A percentile compares a stretch with the other conserved stretches of the same genome.
phyloP scores from a whole-genome alignment of 2,888 invertebrate species.

The Toxonevra muliebris region DNA sequence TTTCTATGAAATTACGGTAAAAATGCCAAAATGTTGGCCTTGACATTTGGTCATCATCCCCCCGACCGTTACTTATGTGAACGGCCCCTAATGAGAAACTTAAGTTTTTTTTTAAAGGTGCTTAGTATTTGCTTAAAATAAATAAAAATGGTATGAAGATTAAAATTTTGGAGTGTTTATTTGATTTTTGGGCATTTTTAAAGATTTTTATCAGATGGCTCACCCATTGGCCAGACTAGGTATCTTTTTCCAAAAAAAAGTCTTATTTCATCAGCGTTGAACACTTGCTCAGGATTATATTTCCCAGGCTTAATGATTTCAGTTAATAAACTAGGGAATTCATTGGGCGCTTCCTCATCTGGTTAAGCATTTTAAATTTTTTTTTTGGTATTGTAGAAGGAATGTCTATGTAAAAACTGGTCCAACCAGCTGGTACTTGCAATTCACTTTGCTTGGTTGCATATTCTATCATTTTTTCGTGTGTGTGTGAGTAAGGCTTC shows the following conservation, averaged over 20 bases:
- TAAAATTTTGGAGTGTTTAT: too few species aligned
- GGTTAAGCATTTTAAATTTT: conserved; percentile 41
- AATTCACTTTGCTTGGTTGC: neutral
- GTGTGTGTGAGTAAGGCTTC: neutral
- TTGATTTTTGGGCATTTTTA: too few species aligned
- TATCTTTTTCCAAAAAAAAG: conserved; percentile 52
- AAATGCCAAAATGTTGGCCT: too few species aligned
- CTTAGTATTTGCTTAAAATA: too few species aligned
- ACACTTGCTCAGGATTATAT: conserved; percentile 47
- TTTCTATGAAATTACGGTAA: too few species aligned
- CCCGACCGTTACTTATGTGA: too few species aligned
- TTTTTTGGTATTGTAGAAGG: conserved; percentile 45
- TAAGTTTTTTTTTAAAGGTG: too few species aligned
- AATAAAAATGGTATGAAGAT: too few species aligned
- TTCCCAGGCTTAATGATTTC: conserved; percentile 45
- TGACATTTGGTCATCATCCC: too few species aligned
- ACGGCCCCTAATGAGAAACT: too few species aligned
- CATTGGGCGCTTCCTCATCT: conserved; percentile 37
- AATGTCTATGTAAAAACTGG: conserved; percentile 35
- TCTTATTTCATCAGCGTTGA: conserved; percentile 48
- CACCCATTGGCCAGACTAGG: too few species aligned
- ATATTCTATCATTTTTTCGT: neutral
- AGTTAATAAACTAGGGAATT: conserved; percentile 36
- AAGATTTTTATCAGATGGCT: too few species aligned
- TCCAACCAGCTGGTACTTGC: neutral